Base-by-base conservation (phyloP, 2,113 vertebrate genomes). In the Pterocles orientalis region DNA sequence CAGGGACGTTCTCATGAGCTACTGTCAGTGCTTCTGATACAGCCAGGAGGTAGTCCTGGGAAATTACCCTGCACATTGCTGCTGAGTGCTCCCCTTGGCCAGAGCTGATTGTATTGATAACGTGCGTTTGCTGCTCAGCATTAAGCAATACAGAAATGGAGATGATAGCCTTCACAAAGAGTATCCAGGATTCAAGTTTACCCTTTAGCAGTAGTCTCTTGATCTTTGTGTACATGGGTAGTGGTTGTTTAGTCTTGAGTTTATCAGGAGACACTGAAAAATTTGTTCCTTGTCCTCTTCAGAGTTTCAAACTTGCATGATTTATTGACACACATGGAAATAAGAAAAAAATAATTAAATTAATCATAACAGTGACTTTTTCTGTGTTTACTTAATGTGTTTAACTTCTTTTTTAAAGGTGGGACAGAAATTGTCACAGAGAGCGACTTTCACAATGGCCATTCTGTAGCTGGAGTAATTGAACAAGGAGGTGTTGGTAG, bases 401-500 rank as follows among this genome's bases (percentile, higher is more conserved):
- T 57, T 57, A 48, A 88, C 36, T 93, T 96, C 86, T 96, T 96
- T 80, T 81, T 92, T 97, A 39, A 96, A 99, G 99, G 99, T 78
- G 99, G 99, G 95, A 99, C 99, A 78, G 99, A 99, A 98, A 99
- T 99, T 85, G 99, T 99, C 93, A 99, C 99, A 11, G 99, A 99
- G 95, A 99, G 98, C 73, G 99, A 99, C 92, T 99, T 99, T 85
- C 99, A 99, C 91, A 99, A 98, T 92, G 99, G 99, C 77, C 99
- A 99, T 96, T 97, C 99, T 81, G 99, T 99, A 83, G 86, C 98
- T 95, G 98, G 98, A 96, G 98, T 98, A 43, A 98, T 99, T 96
- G 99, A 99, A 95, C 98, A 99, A 80, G 98, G 98, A 57, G 96
- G 97, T 39, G 98, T 98, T n/a, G 99, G 98, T 64, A 98, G 99